Evolutionary conservation across 2,888 invertebrate species (phyloP).

Genomic region (Oscheius onirici): DNA sequence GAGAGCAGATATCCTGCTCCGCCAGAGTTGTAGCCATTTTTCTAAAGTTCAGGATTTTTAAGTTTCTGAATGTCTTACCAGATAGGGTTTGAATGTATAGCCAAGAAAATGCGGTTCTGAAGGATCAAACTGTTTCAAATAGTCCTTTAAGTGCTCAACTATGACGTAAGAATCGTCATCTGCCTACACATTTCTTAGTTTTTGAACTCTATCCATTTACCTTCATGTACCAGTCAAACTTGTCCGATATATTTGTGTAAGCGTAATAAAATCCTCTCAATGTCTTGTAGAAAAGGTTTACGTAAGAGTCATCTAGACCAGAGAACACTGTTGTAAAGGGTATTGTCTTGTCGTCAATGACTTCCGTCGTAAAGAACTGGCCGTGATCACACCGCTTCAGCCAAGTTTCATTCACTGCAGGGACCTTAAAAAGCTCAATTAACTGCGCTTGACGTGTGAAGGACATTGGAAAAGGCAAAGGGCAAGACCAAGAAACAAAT

Average conservation of each 20-base stretch:
- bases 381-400: conserved; percentile 59
- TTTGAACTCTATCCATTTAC: conserved; percentile 27
- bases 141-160: conserved; percentile 54
- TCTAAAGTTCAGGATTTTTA: conserved; percentile 22
- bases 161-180: conserved; percentile 65
- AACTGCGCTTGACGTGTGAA: too few species aligned
- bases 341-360: conserved; percentile 42
- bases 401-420: conserved; percentile 62
- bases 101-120: conserved; percentile 56
- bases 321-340: conserved; percentile 61
- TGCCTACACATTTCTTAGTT: conserved; percentile 41
- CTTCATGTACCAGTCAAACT: conserved; percentile 65
- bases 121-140: conserved; percentile 47
- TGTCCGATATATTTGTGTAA: conserved; percentile 44
- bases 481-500: background rate
- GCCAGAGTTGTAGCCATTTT: conserved; percentile 62
- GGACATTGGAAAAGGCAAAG: too few species aligned
- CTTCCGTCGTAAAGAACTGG: conserved; percentile 56
- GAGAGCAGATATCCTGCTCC: conserved; percentile 62
- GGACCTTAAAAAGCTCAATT: conserved; percentile 1
- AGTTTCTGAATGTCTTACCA: conserved; percentile 39
- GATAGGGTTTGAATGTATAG: conserved; percentile 54
- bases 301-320: conserved; percentile 50
- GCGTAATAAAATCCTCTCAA: conserved; percentile 56
- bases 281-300: conserved; percentile 58